Percentiles rank a stretch among this genome's conserved stretches.
Evolutionary conservation across 2,888 invertebrate species (phyloP).

Genomic region (Nysson spinosus): DNA sequence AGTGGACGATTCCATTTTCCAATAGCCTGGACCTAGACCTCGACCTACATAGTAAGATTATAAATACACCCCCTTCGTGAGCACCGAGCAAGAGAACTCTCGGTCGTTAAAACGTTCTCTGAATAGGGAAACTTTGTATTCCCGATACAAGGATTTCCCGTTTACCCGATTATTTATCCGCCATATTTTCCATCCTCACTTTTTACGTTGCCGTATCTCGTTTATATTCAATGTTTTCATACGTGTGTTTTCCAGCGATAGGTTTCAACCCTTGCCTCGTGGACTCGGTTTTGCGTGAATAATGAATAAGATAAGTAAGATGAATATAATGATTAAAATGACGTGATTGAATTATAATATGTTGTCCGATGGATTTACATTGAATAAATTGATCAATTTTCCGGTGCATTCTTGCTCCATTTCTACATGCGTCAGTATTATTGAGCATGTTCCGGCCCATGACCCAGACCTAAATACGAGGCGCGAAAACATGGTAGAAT

Average conservation of each 20-base stretch:
- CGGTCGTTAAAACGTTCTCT: neutral
- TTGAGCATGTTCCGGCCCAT: constrained; percentile 40
- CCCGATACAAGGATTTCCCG: neutral
- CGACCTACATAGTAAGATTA: constrained; percentile 24
- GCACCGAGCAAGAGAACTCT: constrained; percentile 12
- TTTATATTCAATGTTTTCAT: too few relatives aligned
- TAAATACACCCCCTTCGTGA: constrained; percentile 27
- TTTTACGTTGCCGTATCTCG: too few relatives aligned
- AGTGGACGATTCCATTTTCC: constrained; percentile 21
- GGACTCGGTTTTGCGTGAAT: too few relatives aligned
- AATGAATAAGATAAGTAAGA: too few relatives aligned
- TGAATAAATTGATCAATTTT: too few relatives aligned
- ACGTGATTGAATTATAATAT: too few relatives aligned
- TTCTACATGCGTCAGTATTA: constrained; percentile 23
- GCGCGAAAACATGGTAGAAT: constrained; percentile 39
- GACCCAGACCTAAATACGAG: constrained; percentile 54
- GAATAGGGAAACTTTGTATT: neutral
- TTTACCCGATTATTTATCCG: neutral
- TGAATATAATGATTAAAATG: too few relatives aligned
- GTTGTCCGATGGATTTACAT: too few relatives aligned
- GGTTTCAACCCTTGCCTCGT: too few relatives aligned
- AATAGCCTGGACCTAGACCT: constrained; percentile 15
- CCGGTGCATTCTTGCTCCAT: neutral
- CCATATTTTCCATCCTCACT: too few relatives aligned
- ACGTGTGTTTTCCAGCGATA: too few relatives aligned